Evolutionary conservation across 2,888 invertebrate species (phyloP), one percentile per base, ranked within the genome.

Genomic region (Zygothrica quintamaculata): DNA sequence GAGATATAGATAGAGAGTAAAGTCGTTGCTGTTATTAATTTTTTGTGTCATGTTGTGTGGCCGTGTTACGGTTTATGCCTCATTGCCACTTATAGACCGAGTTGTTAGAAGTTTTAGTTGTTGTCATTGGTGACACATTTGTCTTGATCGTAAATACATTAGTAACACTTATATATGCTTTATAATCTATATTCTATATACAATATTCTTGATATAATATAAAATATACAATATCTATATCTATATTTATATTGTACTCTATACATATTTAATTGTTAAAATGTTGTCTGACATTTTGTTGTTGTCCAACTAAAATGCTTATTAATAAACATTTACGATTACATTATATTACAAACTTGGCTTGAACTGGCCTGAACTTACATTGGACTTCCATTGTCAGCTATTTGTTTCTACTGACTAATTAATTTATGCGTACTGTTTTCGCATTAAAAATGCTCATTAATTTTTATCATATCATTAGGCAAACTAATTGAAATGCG

Each of bases 21-120:
- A 62, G 72, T 75, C 68, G 76, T 53, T 59, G 65, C 59, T 79
- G 64, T 79, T 78, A 84, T 78, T 78, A 84, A 84, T 64, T 74
- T n/a, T 79, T 77, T 77, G 81, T 79, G 84, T 84, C 78, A 80
- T 79, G 78, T 79, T 79, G 85, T 84, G 81, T 79, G 79, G 82
- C 85, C 79, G 75, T 79, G 79, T 81, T 84, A 80, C 79, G 79
- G 59, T 81, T 81, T 73, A 68, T 64, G 82, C 61, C 85, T 75
- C 79, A 79, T 79, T 79, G 82, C 79, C 85, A 79, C 82, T 78
- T 65, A 46, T 64, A 65, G 72, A 72, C 74, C 73, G 57, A 74
- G 48, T 51, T 59, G 43, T 44, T 59, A 16, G 46, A 52, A n/a
- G n/a, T n/a, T 43, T 44, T 50, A 47, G 51, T 47, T 47, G 59